phyloP scores from a whole-genome alignment of 2,113 vertebrate genomes.

The Axis porcinus region DNA sequence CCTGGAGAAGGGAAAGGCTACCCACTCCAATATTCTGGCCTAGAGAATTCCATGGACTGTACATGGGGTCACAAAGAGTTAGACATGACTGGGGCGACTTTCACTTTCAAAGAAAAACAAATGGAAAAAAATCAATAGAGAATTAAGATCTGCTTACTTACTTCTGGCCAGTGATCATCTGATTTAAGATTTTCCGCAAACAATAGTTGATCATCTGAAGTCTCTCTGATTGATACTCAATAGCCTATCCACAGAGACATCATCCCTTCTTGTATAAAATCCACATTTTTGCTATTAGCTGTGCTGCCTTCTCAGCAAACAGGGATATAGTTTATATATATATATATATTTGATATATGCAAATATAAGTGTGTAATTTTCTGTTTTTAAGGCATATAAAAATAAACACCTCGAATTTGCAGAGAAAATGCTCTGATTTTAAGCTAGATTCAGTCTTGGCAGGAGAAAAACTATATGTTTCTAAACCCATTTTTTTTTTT shows the following conservation, averaged over 20 bases:
- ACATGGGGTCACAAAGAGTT: neutral
- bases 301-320: neutral
- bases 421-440: neutral
- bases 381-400: neutral
- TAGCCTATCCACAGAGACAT: accelerated
- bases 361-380: neutral
- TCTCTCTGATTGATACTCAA: neutral
- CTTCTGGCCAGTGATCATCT: neutral
- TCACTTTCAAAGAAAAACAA: neutral
- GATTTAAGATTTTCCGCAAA: neutral
- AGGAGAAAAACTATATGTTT: neutral
- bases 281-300: neutral
- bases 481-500: neutral
- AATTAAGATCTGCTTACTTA: neutral
- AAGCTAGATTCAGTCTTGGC: neutral
- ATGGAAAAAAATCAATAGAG: neutral
- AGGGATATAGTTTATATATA: neutral
- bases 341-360: neutral
- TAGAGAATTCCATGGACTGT: neutral
- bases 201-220: neutral
- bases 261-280: neutral
- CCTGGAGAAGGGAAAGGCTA: neutral
- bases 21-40: neutral
- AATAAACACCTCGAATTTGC: neutral
- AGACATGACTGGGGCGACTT: neutral